Evolutionary conservation across 2,797 vertebrate genomes (phyloP).

Genomic region (Micromesistius poutassou): DNA sequence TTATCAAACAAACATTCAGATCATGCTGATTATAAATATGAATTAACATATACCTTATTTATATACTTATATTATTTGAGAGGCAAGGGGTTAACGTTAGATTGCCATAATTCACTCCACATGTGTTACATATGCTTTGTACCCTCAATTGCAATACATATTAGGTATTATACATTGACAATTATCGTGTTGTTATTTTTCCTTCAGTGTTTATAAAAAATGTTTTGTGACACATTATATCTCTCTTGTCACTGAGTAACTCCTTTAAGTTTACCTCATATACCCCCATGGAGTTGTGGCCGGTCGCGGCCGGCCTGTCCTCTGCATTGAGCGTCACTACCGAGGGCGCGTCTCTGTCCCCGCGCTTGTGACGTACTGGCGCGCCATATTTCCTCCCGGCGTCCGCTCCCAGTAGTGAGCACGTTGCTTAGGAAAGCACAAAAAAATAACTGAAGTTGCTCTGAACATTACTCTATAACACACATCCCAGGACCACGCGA

Average conservation of each 20-base stretch:
- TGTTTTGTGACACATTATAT: neutral
- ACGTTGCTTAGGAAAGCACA: conserved; percentile 29
- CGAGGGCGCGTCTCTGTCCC: neutral
- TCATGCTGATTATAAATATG: neutral
- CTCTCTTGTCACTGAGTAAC: neutral
- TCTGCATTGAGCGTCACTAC: neutral
- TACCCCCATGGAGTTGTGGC: no score
- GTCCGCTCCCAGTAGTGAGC: conserved; percentile 12
- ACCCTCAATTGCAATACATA: neutral
- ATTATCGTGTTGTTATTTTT: neutral
- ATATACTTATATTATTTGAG: neutral
- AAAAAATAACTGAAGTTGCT: neutral
- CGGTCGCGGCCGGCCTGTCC: no score
- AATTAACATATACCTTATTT: neutral
- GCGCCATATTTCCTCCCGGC: conserved; percentile 36
- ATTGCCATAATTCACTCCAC: neutral
- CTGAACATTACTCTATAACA: neutral
- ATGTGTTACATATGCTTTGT: neutral
- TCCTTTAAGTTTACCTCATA: neutral
- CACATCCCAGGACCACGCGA: neutral
- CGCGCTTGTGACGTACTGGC: conserved; percentile 1
- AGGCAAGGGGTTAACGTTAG: neutral
- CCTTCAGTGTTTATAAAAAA: neutral
- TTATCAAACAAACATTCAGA: neutral
- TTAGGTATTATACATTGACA: neutral